These are phyloP conservation scores for Zosterops pallidus DNA, from an alignment of 2,113 vertebrate genomes.

Conservation along the genomic window DNA sequence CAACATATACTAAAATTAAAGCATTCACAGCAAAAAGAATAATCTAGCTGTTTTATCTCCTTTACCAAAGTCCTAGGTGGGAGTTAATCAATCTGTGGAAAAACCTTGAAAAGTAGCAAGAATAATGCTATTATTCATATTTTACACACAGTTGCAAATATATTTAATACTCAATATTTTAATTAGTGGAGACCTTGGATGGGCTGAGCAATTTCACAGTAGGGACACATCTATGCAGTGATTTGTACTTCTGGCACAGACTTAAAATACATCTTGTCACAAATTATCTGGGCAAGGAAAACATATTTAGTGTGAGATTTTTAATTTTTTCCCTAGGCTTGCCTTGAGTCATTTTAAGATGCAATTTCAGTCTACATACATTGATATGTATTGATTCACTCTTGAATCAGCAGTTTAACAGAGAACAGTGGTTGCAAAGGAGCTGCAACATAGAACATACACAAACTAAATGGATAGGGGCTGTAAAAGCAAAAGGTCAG, in stretches of 20 bases:
- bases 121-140: background rate
- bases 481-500: background rate
- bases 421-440: background rate
- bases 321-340: background rate
- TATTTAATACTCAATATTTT: background rate
- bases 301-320: background rate
- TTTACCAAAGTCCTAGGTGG: accelerated
- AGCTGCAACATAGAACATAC: background rate
- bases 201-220: background rate
- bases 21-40: background rate
- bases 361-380: background rate
- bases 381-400: background rate
- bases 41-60: background rate
- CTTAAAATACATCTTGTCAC: background rate
- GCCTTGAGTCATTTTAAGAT: background rate
- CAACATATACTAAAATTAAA: background rate
- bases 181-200: background rate
- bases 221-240: background rate
- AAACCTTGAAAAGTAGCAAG: background rate
- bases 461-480: background rate
- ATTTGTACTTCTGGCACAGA: slow-evolving; percentile 4
- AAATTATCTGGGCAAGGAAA: background rate
- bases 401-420: background rate
- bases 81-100: background rate
- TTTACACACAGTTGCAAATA: background rate